Conservation (phyloP, 2,888 invertebrate species). For the Phoronis australis region DNA sequence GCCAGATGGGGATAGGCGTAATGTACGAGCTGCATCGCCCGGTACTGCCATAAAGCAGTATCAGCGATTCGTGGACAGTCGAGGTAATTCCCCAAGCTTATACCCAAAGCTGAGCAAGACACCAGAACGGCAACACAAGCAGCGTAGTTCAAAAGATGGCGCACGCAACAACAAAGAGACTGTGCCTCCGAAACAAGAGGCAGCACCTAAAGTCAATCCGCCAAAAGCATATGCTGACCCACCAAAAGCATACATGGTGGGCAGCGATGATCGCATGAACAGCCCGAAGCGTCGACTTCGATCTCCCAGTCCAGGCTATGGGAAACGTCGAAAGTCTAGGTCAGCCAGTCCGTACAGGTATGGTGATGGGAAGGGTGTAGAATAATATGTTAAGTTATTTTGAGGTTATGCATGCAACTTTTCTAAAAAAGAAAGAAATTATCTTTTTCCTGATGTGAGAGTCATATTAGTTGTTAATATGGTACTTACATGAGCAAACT, state of each 20-base stretch:
- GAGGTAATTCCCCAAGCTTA: slow-evolving; percentile 30
- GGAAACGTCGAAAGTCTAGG: slow-evolving; percentile 1
- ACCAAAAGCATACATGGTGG: slow-evolving; percentile 22
- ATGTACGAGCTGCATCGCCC: slow-evolving; percentile 12
- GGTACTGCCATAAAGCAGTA: slow-evolving; percentile 1
- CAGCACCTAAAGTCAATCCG: slow-evolving; percentile 4
- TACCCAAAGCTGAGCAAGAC: slow-evolving; percentile 1
- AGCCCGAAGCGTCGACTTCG: background rate
- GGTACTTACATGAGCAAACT: too few species aligned
- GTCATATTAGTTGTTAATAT: too few species aligned
- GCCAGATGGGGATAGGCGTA: slow-evolving; percentile 24
- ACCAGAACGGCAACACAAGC: background rate
- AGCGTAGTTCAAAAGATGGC: slow-evolving; percentile 15
- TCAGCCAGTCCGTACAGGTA: slow-evolving; percentile 9
- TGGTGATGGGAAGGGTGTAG: too few species aligned
- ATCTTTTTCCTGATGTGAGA: too few species aligned
- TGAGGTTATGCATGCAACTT: too few species aligned
- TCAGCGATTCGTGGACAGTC: background rate
- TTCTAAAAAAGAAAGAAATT: too few species aligned
- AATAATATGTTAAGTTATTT: too few species aligned
- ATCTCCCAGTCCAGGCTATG: background rate
- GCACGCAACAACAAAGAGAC: slow-evolving; percentile 9
- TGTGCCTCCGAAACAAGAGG: slow-evolving; percentile 33
- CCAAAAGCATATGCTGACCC: slow-evolving; percentile 20
- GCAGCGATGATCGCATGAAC: slow-evolving; percentile 20